Base-by-base conservation (phyloP, 2,797 vertebrate genomes). In the Neomorphus geoffroyi region DNA sequence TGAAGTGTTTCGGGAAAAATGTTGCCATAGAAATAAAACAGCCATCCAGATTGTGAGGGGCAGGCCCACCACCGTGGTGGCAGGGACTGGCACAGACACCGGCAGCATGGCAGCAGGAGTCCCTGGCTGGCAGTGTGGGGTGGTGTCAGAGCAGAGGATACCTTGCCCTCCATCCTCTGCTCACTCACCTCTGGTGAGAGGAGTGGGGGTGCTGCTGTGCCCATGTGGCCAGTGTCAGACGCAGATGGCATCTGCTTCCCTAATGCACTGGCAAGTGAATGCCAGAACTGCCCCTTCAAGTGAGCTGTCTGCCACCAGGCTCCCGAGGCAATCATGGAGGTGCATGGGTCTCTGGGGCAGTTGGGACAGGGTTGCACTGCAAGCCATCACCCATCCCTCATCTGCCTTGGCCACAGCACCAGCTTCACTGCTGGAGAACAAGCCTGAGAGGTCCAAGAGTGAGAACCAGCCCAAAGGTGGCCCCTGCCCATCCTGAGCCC, bases 1-100 rank as follows among this genome's bases (percentile, higher is more conserved):
- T 91, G 50, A 93, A 86, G 64, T 13, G 22, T 80, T 90, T 90
- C 43, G 6, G 71, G 66, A 90, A 86, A 81, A 90, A 96, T 92
- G 95, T 96, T 96, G 94, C 95, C 93, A 96, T 87, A 97, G 96
- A 96, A 97, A 93, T 94, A 72, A 82, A 79, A 10, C 30, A 86
- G 69, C 71, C 37, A 2, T 33, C 75, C 81, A 93, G 91, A 89
- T 61, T 74, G 75, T 10, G 26, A 95, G 83, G 89, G 80, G 70
- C 91, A 95, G 80, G 71, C 92, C 87, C 19, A 24, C 58, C 30
- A 3, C 70, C 71, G 9, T 5, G 58, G 85, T 53, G 80, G 72
- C 53, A 80, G 51, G 23, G 65, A 72, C 61, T 84, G 56, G n/a
- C 18, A 6, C 39, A 22, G 70, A 33, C 14, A 4, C 8, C 1